These are phyloP conservation scores for Tragulus kanchil DNA, from an alignment of 2,113 vertebrate genomes.

Conservation along the genomic window DNA sequence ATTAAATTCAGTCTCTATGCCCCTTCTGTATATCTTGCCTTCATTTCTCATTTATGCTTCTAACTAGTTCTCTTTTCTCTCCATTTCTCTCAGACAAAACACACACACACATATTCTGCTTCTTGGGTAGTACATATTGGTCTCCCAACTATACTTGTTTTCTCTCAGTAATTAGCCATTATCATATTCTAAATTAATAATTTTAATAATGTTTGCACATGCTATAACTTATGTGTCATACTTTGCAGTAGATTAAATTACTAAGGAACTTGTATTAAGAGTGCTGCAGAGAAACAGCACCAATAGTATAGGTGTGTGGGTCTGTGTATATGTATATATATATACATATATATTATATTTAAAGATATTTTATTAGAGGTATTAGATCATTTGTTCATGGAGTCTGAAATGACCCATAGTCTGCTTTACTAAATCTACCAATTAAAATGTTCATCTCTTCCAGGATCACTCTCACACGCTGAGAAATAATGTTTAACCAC, in stretches of 20 bases:
- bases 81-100: not conserved
- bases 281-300: not conserved
- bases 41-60: not conserved
- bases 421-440: not conserved
- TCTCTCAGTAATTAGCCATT: not conserved
- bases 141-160: not conserved
- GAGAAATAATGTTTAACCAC: not conserved
- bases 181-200: not conserved
- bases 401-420: not conserved
- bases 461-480: not conserved
- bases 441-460: not conserved
- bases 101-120: not conserved
- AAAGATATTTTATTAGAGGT: not conserved
- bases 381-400: not conserved
- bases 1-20: not conserved
- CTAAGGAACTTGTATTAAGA: not conserved
- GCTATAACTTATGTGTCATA: not conserved
- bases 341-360: not conserved
- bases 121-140: not conserved
- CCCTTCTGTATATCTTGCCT: conserved; percentile 29
- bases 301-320: not conserved
- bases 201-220: too few relatives aligned
- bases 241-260: not conserved
- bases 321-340: too few relatives aligned
- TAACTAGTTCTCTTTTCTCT: not conserved